These are phyloP conservation scores for Cryptoprocta ferox DNA, from an alignment of 2,797 vertebrate genomes.

Conservation along the genomic window DNA sequence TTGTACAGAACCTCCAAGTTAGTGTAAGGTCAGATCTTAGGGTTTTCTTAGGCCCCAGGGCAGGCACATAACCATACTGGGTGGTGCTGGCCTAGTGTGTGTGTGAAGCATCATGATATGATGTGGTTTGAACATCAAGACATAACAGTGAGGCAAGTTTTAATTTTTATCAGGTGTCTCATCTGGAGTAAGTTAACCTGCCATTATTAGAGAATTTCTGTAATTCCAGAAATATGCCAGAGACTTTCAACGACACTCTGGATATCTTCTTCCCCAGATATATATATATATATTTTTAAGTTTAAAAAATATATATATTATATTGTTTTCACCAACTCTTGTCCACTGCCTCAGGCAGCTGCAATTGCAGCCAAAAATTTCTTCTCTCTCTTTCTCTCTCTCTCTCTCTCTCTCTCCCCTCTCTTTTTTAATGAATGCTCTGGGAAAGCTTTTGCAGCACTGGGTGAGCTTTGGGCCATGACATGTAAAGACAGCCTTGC, in stretches of 20 bases:
- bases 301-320: background rate
- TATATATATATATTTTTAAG: background rate
- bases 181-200: background rate
- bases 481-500: background rate
- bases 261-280: background rate
- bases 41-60: background rate
- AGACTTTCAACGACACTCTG: background rate
- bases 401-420: too few species aligned
- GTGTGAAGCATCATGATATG: too few species aligned
- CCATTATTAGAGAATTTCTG: background rate
- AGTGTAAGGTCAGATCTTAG: background rate
- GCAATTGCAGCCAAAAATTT: background rate
- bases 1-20: background rate
- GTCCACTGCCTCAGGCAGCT: background rate
- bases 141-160: background rate
- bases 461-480: background rate
- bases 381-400: background rate
- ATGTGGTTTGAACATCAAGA: background rate
- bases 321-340: background rate
- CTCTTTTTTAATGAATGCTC: background rate
- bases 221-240: background rate
- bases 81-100: fast-evolving
- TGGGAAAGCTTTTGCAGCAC: background rate
- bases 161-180: background rate
- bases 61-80: background rate